phyloP scores from a whole-genome alignment of 2,797 vertebrate species.

The Acanthurus lineatus region DNA sequence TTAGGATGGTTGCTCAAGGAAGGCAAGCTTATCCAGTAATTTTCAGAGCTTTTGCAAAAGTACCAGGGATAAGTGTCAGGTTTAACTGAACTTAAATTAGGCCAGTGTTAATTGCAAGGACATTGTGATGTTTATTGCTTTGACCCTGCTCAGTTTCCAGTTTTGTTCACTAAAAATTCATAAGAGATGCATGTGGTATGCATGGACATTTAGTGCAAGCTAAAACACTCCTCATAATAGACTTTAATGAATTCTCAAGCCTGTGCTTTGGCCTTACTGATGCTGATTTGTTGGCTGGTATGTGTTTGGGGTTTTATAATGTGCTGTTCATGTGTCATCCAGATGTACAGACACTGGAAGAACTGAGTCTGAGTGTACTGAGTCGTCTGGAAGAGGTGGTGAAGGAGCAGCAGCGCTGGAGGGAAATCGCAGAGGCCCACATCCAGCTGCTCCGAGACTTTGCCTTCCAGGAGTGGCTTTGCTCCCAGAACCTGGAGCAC shows the following conservation, averaged over 20 bases:
- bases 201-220: constrained; percentile 24
- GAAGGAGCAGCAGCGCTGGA: constrained; percentile 84
- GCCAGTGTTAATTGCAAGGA: constrained; percentile 9
- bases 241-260: constrained; percentile 20
- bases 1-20: background rate
- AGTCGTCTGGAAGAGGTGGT: constrained; percentile 87
- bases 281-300: constrained; percentile 36
- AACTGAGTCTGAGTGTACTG: constrained; percentile 87
- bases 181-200: constrained; percentile 26
- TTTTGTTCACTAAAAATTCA: constrained; percentile 22
- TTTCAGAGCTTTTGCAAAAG: constrained; percentile 24
- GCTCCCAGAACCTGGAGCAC: constrained; percentile 87
- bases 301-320: constrained; percentile 5
- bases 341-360: constrained; percentile 90
- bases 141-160: constrained; percentile 1
- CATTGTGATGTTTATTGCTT: constrained; percentile 16
- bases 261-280: constrained; percentile 9
- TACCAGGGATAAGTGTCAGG: background rate
- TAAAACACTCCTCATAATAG: constrained; percentile 30
- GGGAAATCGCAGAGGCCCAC: constrained; percentile 85
- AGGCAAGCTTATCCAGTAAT: background rate
- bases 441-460: constrained; percentile 87
- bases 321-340: constrained; percentile 57
- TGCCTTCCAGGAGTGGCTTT: constrained; percentile 90
- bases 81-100: constrained; percentile 8